phyloP scores from a whole-genome alignment of 2,888 invertebrate genomes.

The Hemistola chrysoprasaria region DNA sequence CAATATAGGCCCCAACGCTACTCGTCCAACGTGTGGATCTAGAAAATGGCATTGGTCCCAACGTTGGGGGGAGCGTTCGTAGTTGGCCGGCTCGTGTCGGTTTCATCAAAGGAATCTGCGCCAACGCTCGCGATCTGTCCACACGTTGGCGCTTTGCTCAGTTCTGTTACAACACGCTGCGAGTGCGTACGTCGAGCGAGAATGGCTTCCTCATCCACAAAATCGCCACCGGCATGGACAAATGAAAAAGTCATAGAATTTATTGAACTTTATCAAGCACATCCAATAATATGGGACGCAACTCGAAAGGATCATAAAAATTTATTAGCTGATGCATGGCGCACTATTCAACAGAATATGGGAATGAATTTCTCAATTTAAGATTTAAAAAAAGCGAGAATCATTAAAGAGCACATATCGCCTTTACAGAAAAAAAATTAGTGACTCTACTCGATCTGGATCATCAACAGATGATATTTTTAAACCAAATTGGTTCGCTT shows the following conservation, averaged over 20 bases:
- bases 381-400: constrained; percentile 14
- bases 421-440: constrained; percentile 23
- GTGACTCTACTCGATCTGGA: constrained; percentile 21
- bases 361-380: constrained; percentile 12
- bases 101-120: too few species aligned
- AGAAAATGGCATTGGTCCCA: too few species aligned
- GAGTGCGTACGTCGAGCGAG: too few species aligned
- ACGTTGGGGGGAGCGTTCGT: neutral
- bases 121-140: too few species aligned
- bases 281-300: constrained; percentile 23
- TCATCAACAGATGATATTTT: constrained; percentile 23
- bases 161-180: constrained; percentile 2
- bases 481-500: constrained; percentile 34
- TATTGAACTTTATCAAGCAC: constrained; percentile 22
- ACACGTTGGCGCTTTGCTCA: too few species aligned
- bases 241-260: constrained; percentile 24
- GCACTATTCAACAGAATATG: constrained; percentile 12
- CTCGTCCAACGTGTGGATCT: too few species aligned
- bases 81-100: too few species aligned
- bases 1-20: too few species aligned
- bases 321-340: constrained; percentile 25
- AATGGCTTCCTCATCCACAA: too few species aligned
- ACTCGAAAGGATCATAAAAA: constrained; percentile 24
- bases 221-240: constrained; percentile 20
- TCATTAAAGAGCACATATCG: constrained; percentile 24